Percentiles rank a stretch among this genome's conserved stretches.
phyloP scores from a whole-genome alignment of 2,113 vertebrate species.

The Syngnathus scovelli region DNA sequence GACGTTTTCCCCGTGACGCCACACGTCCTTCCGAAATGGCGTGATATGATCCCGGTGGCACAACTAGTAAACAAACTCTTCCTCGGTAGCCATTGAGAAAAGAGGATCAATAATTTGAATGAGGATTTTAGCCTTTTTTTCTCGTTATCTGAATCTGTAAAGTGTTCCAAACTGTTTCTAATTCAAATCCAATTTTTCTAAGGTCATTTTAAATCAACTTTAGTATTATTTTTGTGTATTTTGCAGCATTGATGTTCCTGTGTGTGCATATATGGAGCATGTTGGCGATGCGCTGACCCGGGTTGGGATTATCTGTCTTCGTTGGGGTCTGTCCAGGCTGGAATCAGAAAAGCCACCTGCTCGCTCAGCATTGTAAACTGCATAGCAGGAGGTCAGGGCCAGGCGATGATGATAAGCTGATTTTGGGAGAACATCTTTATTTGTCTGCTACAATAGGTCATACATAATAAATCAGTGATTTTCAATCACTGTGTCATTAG shows the following conservation, averaged over 20 bases:
- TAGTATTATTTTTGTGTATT: neutral
- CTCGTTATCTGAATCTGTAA: too few species aligned
- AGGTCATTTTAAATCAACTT: too few species aligned
- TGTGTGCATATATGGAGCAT: conserved; percentile 28
- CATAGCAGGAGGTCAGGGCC: conserved; percentile 32
- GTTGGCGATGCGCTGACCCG: neutral
- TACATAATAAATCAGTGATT: neutral
- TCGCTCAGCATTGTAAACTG: conserved; percentile 41
- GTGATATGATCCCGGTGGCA: too few species aligned
- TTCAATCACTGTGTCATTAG: neutral
- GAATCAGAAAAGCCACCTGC: conserved; percentile 53
- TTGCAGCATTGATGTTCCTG: neutral
- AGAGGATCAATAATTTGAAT: too few species aligned
- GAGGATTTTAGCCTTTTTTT: too few species aligned
- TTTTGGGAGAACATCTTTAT: conserved; percentile 23
- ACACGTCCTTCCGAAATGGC: too few species aligned
- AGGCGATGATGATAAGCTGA: conserved; percentile 34
- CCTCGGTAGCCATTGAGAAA: too few species aligned
- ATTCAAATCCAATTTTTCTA: too few species aligned
- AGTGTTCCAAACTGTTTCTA: too few species aligned
- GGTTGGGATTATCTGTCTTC: conserved; percentile 42
- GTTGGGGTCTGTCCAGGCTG: conserved; percentile 31
- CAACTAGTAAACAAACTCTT: too few species aligned
- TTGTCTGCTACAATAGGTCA: conserved; percentile 31
- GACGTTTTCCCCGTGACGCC: too few species aligned